Conservation (phyloP, 2,113 vertebrate species). For the Cisticola juncidis region DNA sequence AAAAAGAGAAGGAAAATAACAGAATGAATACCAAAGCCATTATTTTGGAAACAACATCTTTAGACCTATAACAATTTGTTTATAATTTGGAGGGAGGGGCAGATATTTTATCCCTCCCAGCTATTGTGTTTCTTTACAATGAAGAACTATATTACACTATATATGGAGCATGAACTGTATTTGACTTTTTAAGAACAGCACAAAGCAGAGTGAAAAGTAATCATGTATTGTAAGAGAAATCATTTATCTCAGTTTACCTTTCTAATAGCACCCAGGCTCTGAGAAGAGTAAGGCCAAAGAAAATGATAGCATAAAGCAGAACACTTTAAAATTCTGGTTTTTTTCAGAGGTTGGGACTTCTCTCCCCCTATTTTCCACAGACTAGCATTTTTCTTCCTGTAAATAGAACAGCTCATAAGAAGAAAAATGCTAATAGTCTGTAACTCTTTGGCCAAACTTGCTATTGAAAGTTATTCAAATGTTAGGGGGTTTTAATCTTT, state of each 20-base stretch:
- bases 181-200: background rate
- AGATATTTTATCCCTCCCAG: background rate
- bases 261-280: background rate
- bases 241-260: background rate
- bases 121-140: background rate
- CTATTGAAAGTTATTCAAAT: background rate
- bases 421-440: background rate
- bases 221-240: background rate
- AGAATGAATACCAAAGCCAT: background rate
- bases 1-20: background rate
- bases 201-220: background rate
- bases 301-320: background rate
- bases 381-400: background rate
- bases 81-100: background rate
- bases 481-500: background rate
- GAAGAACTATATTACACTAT: background rate
- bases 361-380: accelerated
- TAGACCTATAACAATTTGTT: background rate
- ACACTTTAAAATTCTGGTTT: background rate
- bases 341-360: background rate
- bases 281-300: background rate
- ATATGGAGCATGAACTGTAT: background rate
- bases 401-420: background rate
- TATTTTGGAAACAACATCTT: background rate
- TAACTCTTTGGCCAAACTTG: background rate